phyloP scores from a whole-genome alignment of 2,888 invertebrate species.

The Heliconius aoede region DNA sequence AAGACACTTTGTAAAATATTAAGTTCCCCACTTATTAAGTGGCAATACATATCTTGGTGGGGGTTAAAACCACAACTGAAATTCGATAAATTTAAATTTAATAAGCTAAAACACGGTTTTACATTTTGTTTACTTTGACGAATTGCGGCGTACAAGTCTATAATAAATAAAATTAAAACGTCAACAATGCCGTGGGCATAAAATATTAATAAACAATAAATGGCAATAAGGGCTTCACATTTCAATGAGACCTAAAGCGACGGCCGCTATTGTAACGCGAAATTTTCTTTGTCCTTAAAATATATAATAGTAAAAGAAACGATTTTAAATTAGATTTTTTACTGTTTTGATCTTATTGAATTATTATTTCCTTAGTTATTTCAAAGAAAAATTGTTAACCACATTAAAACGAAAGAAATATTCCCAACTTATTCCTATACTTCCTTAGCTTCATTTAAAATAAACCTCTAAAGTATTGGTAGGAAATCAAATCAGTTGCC shows the following conservation, averaged over 20 bases:
- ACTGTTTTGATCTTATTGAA: neutral
- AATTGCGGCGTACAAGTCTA: constrained; percentile 1
- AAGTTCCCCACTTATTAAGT: too few species aligned
- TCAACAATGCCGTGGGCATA: constrained; percentile 34
- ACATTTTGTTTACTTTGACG: constrained; percentile 12
- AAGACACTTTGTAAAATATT: too few species aligned
- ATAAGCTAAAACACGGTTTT: neutral
- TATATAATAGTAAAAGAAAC: neutral
- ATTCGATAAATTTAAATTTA: neutral
- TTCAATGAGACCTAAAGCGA: constrained; percentile 19
- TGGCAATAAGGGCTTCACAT: constrained; percentile 23
- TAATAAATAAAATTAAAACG: constrained; percentile 27
- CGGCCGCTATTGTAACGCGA: neutral
- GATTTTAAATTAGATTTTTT: too few species aligned
- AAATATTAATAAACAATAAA: constrained; percentile 39
- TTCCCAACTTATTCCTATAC: neutral
- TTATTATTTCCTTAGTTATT: neutral
- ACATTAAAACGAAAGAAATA: too few species aligned
- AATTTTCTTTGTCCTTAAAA: constrained; percentile 3
- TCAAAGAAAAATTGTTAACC: too few species aligned
- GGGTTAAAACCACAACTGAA: neutral
- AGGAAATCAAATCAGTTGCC: constrained; percentile 5
- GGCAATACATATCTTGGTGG: too few species aligned
- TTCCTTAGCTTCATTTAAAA: neutral
- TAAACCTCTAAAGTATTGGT: neutral